phyloP scores from a whole-genome alignment of 2,797 vertebrate genomes.

The Simalia tracyae region DNA sequence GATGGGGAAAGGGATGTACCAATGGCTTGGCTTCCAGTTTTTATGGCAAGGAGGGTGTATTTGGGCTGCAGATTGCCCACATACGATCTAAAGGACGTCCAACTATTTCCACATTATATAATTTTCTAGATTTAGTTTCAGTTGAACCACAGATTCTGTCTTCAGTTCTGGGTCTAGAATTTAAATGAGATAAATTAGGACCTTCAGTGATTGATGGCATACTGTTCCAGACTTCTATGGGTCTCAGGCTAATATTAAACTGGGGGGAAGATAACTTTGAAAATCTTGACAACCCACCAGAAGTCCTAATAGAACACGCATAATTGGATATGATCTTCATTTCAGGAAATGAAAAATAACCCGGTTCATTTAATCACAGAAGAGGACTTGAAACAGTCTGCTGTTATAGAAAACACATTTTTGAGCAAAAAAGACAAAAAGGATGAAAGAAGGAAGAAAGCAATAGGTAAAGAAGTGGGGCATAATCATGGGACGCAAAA shows the following conservation, averaged over 20 bases:
- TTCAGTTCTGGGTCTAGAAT: background rate
- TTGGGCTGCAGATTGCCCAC: background rate
- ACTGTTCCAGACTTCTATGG: background rate
- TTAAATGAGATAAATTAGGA: background rate
- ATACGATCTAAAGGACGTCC: background rate
- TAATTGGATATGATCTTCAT: constrained; percentile 45
- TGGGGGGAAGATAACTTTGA: background rate
- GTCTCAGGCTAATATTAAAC: background rate
- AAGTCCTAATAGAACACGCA: background rate
- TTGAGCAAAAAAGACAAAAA: constrained; percentile 88
- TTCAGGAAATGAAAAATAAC: constrained; percentile 90
- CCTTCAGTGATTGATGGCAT: background rate
- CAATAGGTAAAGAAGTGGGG: constrained; percentile 76
- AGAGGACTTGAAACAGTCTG: constrained; percentile 86
- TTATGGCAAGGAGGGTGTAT: background rate
- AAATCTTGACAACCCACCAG: background rate
- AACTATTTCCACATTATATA: background rate
- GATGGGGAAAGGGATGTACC: background rate
- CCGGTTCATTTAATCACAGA: constrained; percentile 91
- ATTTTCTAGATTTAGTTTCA: background rate
- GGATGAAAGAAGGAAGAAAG: constrained; percentile 89
- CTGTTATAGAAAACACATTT: constrained; percentile 74
- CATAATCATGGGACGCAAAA: background rate
- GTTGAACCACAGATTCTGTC: background rate
- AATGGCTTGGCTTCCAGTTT: background rate